Conservation (phyloP, 1,140 invertebrate genomes). For the Theocolax elegans region DNA sequence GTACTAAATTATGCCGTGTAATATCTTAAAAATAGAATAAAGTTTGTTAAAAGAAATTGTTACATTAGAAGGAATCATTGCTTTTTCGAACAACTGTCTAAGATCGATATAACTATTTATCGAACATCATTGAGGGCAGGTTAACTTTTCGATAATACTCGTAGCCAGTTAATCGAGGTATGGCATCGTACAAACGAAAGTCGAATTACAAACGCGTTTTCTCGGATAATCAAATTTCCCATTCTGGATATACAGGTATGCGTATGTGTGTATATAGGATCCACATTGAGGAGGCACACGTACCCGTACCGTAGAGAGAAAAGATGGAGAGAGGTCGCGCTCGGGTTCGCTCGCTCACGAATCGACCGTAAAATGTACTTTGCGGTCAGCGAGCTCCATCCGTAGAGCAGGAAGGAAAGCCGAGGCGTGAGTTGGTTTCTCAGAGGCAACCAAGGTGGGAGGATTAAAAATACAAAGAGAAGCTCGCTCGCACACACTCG, state of each 20-base stretch:
- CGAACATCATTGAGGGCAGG: too few relatives aligned
- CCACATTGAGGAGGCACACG: too few relatives aligned
- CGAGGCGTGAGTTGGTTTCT: constrained; percentile 23
- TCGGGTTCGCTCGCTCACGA: neutral
- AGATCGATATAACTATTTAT: too few relatives aligned
- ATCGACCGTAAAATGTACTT: constrained; percentile 38
- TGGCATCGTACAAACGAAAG: neutral
- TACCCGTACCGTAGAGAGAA: neutral
- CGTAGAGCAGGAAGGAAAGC: neutral
- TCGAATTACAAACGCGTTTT: constrained; percentile 33
- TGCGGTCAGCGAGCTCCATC: constrained; percentile 15
- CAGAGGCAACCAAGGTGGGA: neutral
- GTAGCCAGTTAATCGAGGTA: too few relatives aligned
- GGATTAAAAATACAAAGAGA: constrained; percentile 22
- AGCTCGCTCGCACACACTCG: too few relatives aligned
- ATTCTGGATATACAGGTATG: too few relatives aligned
- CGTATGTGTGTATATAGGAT: too few relatives aligned
- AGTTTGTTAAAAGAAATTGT: too few relatives aligned
- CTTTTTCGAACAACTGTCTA: too few relatives aligned
- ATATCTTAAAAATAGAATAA: too few relatives aligned
- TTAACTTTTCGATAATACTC: constrained; percentile 19
- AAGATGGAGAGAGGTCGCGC: neutral
- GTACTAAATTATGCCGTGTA: too few relatives aligned
- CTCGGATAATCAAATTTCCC: constrained; percentile 32
- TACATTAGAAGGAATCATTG: too few relatives aligned